Evolutionary conservation across 1,140 invertebrate genomes (phyloP), one percentile per base, ranked within the genome.

Genomic region (Trichogramma pretiosum): DNA sequence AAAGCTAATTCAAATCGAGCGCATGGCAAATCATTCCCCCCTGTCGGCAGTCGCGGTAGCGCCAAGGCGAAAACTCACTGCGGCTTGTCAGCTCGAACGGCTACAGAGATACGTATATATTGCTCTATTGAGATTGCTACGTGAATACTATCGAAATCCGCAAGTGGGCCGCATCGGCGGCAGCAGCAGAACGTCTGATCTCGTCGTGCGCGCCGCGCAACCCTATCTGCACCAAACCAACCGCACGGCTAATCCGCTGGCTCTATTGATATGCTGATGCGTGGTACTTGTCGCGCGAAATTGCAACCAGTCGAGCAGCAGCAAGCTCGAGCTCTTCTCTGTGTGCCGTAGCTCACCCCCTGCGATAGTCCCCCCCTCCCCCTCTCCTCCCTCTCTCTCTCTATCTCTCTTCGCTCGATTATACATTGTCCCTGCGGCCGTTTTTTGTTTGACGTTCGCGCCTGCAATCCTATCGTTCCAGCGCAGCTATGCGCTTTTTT

Each of bases 241-340:
- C 68, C 69, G 58, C 67, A 67, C 61, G 65, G 67, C 68, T 72
- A 70, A 72, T 72, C 70, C 68, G 24, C 24, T 28, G 24, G 24
- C 24, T 28, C 67, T 59, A 71, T 72, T 72, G 68, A 72, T 72
- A 72, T 72, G 70, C 67, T 72, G 70, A 72, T 72, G 63, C 36
- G 59, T 55, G 61, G 64, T 62, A 72, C 68, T 70, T 71, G 70
- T 72, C 70, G 65, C 70, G 67, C 71, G 70, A 72, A 72, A 72
- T 71, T 72, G 68, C 65, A 66, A 70, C 60, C 64, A 62, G 62
- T 64, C 59, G 60, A 55, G n/a, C n/a, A 3, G 13, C 3, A 18
- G 30, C 21, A 5, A 11, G 5, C 24, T 5, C 24, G 62, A 59
- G 69, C 68, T 72, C 64, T 69, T 62, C 63, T 59, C 55, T 60